Evolutionary conservation across 1,140 invertebrate genomes (phyloP), one percentile per base, ranked within the genome.

Genomic region (Berghia stephanieae): DNA sequence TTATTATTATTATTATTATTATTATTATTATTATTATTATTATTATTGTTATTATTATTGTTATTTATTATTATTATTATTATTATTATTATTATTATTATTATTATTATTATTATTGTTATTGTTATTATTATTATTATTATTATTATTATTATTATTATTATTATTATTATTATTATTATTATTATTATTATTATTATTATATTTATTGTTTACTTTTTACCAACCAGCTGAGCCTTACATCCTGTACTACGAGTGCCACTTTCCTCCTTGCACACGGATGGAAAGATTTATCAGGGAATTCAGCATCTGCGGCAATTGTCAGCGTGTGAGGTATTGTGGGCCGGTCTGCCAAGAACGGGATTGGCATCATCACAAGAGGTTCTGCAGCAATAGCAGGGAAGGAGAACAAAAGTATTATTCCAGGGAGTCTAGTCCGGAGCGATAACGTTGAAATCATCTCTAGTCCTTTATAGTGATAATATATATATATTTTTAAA

Each of bases 231-330:
- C 88, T 75, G 90, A 91, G 68, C 83, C 83, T 63, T 85, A 84
- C 44, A 85, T 90, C 44, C n/a, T n/a, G n/a, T 92, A 90, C 80
- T 92, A 90, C 83, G 92, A 92, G 83, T 92, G 92, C 79, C 91
- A 91, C 79, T 91, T 91, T 83, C 90, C 91, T 18, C 91, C 92
- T 0, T 92, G 92, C 84, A 91, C 90, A 8, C 90, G 89, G 38
- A 91, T 92, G 82, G 92, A 92, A 81, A 86, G 88, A 79, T 90
- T 91, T 77, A 85, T 91, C 3, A 79, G 91, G 66, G 90, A 92
- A 79, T 92, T 92, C 83, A 91, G 90, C 80, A 92, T 92, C 81
- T 92, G 92, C 87, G 91, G 91, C 5, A 79, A 91, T 68, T 92
- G 92, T 82, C 91, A 92, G 82, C 89, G 83, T 81, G 84, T 87